Evolutionary conservation across 2,888 invertebrate species (phyloP).

Genomic region (Pyrgus malvae): DNA sequence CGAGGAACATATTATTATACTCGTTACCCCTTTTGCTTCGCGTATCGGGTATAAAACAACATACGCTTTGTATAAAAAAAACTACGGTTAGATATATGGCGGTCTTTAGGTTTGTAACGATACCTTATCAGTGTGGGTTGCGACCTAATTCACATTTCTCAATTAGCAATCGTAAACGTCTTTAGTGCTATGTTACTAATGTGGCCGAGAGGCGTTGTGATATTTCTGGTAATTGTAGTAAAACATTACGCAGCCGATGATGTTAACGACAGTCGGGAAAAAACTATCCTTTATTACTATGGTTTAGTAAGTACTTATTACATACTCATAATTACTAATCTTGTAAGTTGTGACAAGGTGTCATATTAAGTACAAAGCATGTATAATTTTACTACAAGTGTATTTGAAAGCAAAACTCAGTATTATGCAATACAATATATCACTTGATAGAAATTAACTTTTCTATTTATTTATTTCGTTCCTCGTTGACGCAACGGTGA

Average conservation of each 20-base stretch:
- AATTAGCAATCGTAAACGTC: conserved; percentile 1
- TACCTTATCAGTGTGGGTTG: conserved; percentile 62
- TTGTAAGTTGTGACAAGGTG: no score
- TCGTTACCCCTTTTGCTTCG: no score
- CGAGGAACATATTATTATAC: no score
- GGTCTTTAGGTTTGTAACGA: not conserved
- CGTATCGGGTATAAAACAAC: no score
- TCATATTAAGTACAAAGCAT: no score
- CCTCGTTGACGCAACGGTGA: no score
- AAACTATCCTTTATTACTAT: conserved; percentile 65
- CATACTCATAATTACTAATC: not conserved
- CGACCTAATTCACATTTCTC: conserved; percentile 43
- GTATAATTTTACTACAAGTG: no score
- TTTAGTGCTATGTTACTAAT: conserved; percentile 8
- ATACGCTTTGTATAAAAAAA: not conserved
- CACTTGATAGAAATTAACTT: no score
- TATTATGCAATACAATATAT: no score
- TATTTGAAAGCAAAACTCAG: no score
- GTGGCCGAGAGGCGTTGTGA: conserved; percentile 1
- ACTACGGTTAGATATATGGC: not conserved
- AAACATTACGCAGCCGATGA: conserved; percentile 37
- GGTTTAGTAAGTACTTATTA: conserved; percentile 59
- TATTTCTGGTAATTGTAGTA: not conserved
- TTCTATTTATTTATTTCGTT: no score
- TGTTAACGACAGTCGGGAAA: conserved; percentile 51